Base-by-base conservation (phyloP, 2,888 invertebrate species). In the Protula sp. region DNA sequence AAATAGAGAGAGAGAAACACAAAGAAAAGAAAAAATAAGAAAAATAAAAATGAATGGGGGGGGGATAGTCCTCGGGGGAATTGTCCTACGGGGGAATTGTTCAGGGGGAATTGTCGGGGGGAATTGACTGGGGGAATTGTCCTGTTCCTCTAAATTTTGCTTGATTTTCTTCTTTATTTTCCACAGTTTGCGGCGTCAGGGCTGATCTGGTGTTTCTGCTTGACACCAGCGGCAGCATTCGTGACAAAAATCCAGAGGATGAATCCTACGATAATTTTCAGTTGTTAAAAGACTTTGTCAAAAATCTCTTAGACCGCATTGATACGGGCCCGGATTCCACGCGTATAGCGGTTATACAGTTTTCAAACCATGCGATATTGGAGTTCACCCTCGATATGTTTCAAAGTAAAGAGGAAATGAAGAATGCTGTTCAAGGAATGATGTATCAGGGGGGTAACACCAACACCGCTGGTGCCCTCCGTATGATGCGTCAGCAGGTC, bases 401-500 rank as follows among this genome's bases (percentile, higher is more conserved):
- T 57, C 14, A 26, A 4, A 51, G 24, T 2, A 51, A 30, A 47
- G 30, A 57, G 5, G 58, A 60, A 22, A 55, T 64, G 3, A 1
- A 30, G 9, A 30, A 14, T 1, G 58, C 55, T 1, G 28, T 64
- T 29, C 52, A 54, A 14, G n/a, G n/a, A 3, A 64, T 64, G 28
- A 50, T 24, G 22, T 64, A 53, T 55, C 55, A 54, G 45, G 61
- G 61, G 30, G 38, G 61, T 29, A 47, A 63, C 30, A 64, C 64
- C 1, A 64, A 64, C 57, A 64, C 62, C 1, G 50, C 58, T 9
- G 63, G 63, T 3, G 63, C 47, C 4, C 45, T 60, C 26, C 47
- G 60, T 48, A 57, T 61, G 4, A 72, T 74, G 55, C 22, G 45
- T 52, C 56, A 53, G n/a, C 27, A 57, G n/a, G 53, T 57, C 29